A percentile compares a stretch with the other conserved stretches of the same genome.
These are phyloP conservation scores for Drosophila nr. perissopoda DNA, from an alignment of 2,888 invertebrate genomes.

Conservation along the genomic window DNA sequence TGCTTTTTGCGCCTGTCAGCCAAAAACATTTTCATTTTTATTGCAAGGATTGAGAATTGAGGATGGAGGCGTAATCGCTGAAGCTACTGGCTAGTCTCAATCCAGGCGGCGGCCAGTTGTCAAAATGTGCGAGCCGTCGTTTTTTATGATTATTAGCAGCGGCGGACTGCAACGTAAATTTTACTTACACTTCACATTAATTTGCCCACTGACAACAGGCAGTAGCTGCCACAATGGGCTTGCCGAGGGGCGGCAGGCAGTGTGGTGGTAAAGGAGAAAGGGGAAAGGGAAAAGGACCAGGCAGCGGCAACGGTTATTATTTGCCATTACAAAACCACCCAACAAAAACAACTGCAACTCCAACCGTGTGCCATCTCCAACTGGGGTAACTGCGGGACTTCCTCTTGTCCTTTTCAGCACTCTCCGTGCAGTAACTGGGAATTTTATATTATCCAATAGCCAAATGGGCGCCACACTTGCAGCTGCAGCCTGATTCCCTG, in stretches of 20 bases:
- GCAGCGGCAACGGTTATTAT: conserved; percentile 66
- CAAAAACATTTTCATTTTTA: conserved; percentile 45
- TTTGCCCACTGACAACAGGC: conserved; percentile 62
- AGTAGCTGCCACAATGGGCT: conserved; percentile 6
- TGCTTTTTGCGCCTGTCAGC: conserved; percentile 68
- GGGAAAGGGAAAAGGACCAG: conserved; percentile 1
- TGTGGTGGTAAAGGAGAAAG: background rate
- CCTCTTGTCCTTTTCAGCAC: conserved; percentile 6
- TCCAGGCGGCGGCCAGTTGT: conserved; percentile 44
- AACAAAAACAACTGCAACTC: conserved; percentile 22
- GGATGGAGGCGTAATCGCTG: conserved; percentile 21
- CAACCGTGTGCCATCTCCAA: conserved; percentile 12
- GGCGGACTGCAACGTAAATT: conserved; percentile 66
- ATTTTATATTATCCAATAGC: conserved; percentile 43
- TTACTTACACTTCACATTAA: conserved; percentile 78
- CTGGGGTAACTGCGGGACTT: conserved; percentile 3
- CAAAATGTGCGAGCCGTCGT: conserved; percentile 63
- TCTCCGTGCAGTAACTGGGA: conserved; percentile 8
- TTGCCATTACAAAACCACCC: conserved; percentile 69
- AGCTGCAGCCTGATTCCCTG: conserved; percentile 39
- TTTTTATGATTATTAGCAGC: conserved; percentile 78
- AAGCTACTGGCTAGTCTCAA: conserved; percentile 7
- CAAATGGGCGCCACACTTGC: conserved; percentile 32
- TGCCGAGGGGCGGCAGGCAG: conserved; percentile 11
- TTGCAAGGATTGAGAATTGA: conserved; percentile 44